Base-by-base conservation (phyloP, 2,888 invertebrate genomes). In the Caenorhabditis sp. region DNA sequence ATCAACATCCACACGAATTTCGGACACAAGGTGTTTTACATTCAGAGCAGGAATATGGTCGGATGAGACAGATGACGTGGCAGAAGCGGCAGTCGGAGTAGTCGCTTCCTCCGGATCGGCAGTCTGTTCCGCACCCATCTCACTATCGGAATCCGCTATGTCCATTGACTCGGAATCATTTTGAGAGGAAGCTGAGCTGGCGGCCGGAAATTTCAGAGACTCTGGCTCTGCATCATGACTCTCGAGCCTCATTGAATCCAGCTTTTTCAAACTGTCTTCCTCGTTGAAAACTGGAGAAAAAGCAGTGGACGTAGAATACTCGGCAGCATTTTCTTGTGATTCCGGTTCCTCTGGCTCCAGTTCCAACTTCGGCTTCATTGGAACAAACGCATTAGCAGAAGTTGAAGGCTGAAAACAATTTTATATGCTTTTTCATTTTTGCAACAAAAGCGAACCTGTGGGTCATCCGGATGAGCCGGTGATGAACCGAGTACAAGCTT, bases 161-260 rank as follows among this genome's bases (percentile, higher is more conserved):
- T 71, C 70, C 70, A 71, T 71, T 2, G 50, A 52, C 6, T 70
- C 70, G 0, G 66, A 66, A 4, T 66, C n/a, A n/a, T n/a, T n/a
- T n/a, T n/a, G n/a, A n/a, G n/a, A n/a, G n/a, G n/a, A n/a, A n/a
- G n/a, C n/a, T n/a, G n/a, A n/a, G n/a, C n/a, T n/a, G n/a, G n/a
- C n/a, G n/a, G n/a, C n/a, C n/a, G n/a, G n/a, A n/a, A n/a, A n/a
- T n/a, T n/a, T n/a, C n/a, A n/a, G n/a, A n/a, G n/a, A n/a, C n/a
- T n/a, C n/a, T n/a, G n/a, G n/a, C n/a, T n/a, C n/a, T n/a, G n/a
- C n/a, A n/a, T n/a, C n/a, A n/a, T n/a, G n/a, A n/a, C n/a, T n/a
- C n/a, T n/a, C n/a, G n/a, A n/a, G n/a, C n/a, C n/a, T n/a, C n/a
- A n/a, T n/a, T n/a, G n/a, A n/a, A n/a, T n/a, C n/a, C n/a, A n/a